Evolutionary conservation across 1,140 invertebrate genomes (phyloP), one percentile per base, ranked within the genome.

Genomic region (Drosophila prosaltans): DNA sequence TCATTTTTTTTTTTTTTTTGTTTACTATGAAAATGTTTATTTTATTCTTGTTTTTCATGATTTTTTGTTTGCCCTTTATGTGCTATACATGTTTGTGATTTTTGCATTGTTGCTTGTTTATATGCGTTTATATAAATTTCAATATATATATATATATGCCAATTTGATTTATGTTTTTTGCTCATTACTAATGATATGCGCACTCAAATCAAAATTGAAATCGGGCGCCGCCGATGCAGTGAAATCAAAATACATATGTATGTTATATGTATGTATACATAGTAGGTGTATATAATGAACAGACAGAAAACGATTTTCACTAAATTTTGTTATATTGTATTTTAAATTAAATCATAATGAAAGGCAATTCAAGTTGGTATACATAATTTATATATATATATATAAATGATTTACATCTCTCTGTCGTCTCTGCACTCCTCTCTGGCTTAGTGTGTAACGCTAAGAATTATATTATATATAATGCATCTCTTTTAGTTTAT

Each of bases 401-500:
- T 73, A 62, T 65, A 69, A 59, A 78, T 71, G 59, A 41, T 63
- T 69, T 64, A 11, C 26, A 51, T 45, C 26, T 30, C 30, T 16
- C 21, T 16, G 36, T 45, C n/a, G 36, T 45, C 26, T 45, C 30
- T 16, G 21, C 40, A 21, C 6, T 30, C 3, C 41, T 43, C 36
- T 73, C 36, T 73, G 58, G 73, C 75, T 88, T 88, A 88, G 72
- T 72, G 36, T 74, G 36, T 74, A 83, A 77, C 73, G 72, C 79
- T 85, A 85, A 79, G 72, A 69, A 81, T 73, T 82, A 88, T 86
- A 88, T 86, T 86, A 80, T 79, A 88, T 86, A 86, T 86, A 86
- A 86, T 86, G 83, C 65, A 76, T 81, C 72, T 81, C 45, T 81
- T 86, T 85, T 86, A 90, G 78, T 90, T 89, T 89, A 78, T 90